phyloP scores from a whole-genome alignment of 2,113 vertebrate species.

The Urocolius indicus region DNA sequence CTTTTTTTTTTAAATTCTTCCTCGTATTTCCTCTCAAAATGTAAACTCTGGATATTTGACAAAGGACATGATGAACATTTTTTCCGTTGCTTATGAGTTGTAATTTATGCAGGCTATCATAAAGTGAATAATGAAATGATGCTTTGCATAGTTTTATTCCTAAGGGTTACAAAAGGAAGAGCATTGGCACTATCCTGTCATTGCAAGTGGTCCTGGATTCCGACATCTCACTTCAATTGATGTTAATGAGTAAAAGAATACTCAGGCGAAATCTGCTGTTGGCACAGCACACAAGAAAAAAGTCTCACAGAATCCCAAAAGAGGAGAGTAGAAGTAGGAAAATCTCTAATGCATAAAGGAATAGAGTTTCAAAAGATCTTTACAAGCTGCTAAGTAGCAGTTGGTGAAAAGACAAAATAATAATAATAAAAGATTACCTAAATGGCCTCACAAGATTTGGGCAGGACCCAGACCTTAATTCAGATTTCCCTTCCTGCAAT shows the following conservation, averaged over 20 bases:
- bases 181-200: conserved; percentile 63
- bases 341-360: conserved; percentile 56
- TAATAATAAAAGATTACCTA: not conserved
- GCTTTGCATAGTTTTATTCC: conserved; percentile 62
- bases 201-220: conserved; percentile 59
- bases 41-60: not conserved
- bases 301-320: conserved; percentile 53
- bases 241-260: conserved; percentile 65
- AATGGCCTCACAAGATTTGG: not conserved
- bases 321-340: conserved; percentile 20
- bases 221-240: conserved; percentile 67
- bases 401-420: conserved; percentile 4
- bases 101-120: conserved; percentile 55
- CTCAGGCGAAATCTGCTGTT: conserved; percentile 59
- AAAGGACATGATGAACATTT: not conserved
- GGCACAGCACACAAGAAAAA: conserved; percentile 58
- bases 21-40: not conserved
- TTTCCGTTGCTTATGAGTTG: not conserved
- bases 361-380: conserved; percentile 61
- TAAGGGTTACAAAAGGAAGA: conserved; percentile 59
- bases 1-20: not conserved
- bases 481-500: not conserved
- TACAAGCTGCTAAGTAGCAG: conserved; percentile 52
- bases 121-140: conserved; percentile 60
- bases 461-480: not conserved